A percentile compares a stretch with the other conserved stretches of the same genome.
Conservation (phyloP, 2,113 vertebrate genomes). For the Marcusenius ussheri region DNA sequence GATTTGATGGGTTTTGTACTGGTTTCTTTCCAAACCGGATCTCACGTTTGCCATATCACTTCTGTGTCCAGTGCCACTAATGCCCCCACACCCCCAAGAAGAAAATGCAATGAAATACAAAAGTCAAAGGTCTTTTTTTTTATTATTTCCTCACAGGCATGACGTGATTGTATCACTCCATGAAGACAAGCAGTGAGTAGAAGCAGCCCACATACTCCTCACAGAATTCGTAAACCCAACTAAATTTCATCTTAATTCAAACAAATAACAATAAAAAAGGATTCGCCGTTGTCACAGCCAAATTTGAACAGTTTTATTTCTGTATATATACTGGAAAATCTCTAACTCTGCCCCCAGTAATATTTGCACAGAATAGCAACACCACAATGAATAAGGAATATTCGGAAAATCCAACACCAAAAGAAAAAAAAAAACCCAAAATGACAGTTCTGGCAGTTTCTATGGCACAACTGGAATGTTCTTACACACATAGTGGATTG, state of each 20-base stretch:
- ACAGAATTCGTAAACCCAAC: background rate
- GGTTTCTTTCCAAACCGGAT: background rate
- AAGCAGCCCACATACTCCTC: background rate
- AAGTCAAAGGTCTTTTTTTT: background rate
- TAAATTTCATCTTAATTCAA: background rate
- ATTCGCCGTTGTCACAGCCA: conserved; percentile 29
- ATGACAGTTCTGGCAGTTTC: background rate
- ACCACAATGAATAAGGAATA: conserved; percentile 41
- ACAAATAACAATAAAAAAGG: background rate
- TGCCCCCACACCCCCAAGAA: background rate
- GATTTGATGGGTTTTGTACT: background rate
- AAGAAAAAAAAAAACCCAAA: conserved; percentile 39
- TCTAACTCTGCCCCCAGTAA: conserved; percentile 18
- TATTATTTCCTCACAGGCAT: background rate
- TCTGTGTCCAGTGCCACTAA: background rate
- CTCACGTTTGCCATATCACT: background rate
- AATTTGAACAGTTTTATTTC: conserved; percentile 38
- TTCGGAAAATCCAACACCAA: conserved; percentile 23
- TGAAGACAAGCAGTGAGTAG: conserved; percentile 6
- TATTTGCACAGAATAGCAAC: conserved; percentile 44
- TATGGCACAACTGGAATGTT: conserved; percentile 50
- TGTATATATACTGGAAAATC: conserved; percentile 48
- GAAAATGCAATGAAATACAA: background rate
- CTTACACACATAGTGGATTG: conserved; percentile 38
- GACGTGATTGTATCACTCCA: background rate